Conservation (phyloP, 2,113 vertebrate species). For the Cryptoleucopteryx plumbea region DNA sequence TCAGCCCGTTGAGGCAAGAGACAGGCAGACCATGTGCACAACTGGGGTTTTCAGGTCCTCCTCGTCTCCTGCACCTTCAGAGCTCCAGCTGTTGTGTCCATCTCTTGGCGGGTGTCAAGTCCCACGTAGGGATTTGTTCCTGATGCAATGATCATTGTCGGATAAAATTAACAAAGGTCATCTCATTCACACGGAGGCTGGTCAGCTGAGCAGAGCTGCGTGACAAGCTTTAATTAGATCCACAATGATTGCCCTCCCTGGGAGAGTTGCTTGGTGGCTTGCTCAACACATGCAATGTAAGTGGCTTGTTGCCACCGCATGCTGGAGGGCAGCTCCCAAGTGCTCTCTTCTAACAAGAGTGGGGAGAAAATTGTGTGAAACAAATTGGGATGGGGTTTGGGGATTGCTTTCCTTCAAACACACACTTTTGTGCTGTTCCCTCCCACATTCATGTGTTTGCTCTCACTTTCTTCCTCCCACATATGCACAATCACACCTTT, state of each 20-base stretch:
- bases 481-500: neutral
- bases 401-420: neutral
- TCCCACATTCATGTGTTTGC: neutral
- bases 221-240: slow-evolving; percentile 42
- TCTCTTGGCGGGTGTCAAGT: neutral
- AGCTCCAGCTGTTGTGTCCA: neutral
- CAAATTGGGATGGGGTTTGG: neutral
- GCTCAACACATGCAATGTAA: neutral
- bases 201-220: neutral
- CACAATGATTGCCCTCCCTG: neutral
- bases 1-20: rapidly evolving
- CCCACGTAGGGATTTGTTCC: neutral
- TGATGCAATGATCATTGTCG: neutral
- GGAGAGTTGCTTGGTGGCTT: neutral
- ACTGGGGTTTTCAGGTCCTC: neutral
- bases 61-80: neutral
- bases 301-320: rapidly evolving
- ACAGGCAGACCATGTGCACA: neutral
- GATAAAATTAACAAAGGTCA: slow-evolving; percentile 4
- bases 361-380: neutral
- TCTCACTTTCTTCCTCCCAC: neutral
- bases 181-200: neutral
- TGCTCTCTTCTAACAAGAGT: neutral
- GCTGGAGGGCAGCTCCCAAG: neutral
- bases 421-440: neutral